These are phyloP conservation scores for Dryococelus australis DNA, from an alignment of 2,888 invertebrate species.

Conservation along the genomic window DNA sequence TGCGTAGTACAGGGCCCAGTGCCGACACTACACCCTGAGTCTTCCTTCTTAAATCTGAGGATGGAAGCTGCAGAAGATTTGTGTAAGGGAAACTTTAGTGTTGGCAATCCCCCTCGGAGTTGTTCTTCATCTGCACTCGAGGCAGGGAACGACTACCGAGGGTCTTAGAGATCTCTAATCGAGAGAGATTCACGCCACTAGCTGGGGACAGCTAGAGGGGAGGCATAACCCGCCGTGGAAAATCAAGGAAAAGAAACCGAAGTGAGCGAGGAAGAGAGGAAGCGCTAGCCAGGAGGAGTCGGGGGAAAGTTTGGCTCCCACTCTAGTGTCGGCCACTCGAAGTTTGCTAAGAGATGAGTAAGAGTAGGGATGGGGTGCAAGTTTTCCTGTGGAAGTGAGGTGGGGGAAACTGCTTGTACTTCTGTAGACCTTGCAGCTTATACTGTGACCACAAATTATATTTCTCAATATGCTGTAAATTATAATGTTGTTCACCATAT, in stretches of 20 bases:
- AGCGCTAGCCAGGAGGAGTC: neutral
- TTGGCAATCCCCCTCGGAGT: neutral
- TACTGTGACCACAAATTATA: no score
- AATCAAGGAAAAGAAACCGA: neutral
- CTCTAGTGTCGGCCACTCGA: neutral
- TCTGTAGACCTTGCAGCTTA: no score
- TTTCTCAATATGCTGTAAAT: no score
- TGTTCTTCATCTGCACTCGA: neutral
- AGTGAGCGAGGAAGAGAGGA: neutral
- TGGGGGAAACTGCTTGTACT: neutral
- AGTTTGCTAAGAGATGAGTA: slow-evolving; percentile 3
- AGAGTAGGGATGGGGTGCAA: neutral
- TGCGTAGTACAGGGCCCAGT: neutral
- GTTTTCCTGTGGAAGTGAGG: neutral
- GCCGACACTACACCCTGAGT: neutral
- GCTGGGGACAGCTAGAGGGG: neutral
- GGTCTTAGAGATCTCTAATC: neutral
- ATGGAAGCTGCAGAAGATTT: slow-evolving; percentile 7
- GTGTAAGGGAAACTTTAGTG: neutral
- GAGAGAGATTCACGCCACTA: slow-evolving; percentile 3
- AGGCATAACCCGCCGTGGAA: neutral
- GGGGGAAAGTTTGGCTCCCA: neutral
- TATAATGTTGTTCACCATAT: no score
- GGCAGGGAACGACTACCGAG: no score
- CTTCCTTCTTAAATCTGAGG: neutral